Base-by-base conservation (phyloP, 2,113 vertebrate species). In the Columba livia region DNA sequence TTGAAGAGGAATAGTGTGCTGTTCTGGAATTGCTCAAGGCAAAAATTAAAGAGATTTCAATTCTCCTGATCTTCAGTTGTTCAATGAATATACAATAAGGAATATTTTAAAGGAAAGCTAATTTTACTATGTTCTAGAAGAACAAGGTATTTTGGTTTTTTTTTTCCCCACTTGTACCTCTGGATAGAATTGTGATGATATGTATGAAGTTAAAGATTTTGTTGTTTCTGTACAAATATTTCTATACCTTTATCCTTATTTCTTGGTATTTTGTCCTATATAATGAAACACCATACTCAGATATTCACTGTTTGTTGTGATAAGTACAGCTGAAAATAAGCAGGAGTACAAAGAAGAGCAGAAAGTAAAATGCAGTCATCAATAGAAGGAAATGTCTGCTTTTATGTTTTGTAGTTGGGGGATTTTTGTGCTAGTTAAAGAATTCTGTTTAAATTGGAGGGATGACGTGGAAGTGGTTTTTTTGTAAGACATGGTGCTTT, bases 91-190 rank as follows among this genome's bases (percentile, higher is more conserved):
- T 48, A 69, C 20, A 73, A 11, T 36, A 12, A 79, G 12, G n/a
- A 34, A 13, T 50, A 40, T 5, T 74, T 34, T 67, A 67, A 79
- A 78, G 11, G 31, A 81, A 57, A 3, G 7, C 7, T 90, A 51
- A 56, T 40, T 75, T 85, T 64, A 51, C 15, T 64, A 3, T 60
- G 31, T 79, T 77, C 5, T 50, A 71, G 62, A 70, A 28, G 25
- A 58, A 34, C 17, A 54, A 4, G 10, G 58, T 38, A 25, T 38
- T 38, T 38, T 38, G 38, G 9, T 38, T 38, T 11, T 38, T 12
- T 24, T n/a, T 15, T 14, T 2, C 1, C 14, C 11, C 24, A 32
- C 4, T 0, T 48, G 3, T 51, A 10, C n/a, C 9, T 79, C 28
- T 87, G 23, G 10, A 57, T 67, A 40, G 17, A 82, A 17, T 57